Percentiles rank a stretch among this genome's conserved stretches.
Evolutionary conservation across 1,140 invertebrate genomes (phyloP).

Genomic region (Meloidogyne floridensis): DNA sequence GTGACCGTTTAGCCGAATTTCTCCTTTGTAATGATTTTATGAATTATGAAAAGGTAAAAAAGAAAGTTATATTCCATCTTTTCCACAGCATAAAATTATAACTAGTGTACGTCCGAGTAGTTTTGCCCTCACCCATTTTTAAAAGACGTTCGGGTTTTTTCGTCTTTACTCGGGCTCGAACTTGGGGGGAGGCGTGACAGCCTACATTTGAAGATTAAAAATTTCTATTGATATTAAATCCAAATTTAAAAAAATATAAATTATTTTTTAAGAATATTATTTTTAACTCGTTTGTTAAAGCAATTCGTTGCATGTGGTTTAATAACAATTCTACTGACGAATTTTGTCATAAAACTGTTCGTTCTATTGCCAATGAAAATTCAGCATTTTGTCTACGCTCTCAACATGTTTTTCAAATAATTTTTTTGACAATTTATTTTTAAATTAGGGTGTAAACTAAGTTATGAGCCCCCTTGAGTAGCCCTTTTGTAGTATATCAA

Average conservation of each 20-base stretch:
- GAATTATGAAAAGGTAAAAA: constrained; percentile 60
- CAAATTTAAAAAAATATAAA: no score
- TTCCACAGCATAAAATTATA: no score
- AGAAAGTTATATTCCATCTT: not conserved
- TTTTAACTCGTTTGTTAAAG: constrained; percentile 70
- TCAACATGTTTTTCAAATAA: constrained; percentile 72
- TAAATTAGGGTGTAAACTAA: no score
- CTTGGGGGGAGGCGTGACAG: no score
- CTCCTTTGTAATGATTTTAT: constrained; percentile 86
- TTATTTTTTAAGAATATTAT: constrained; percentile 67
- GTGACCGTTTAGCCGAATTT: constrained; percentile 87
- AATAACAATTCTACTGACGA: constrained; percentile 86
- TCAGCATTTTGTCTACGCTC: constrained; percentile 82
- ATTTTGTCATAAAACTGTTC: constrained; percentile 77
- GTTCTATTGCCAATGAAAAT: constrained; percentile 83
- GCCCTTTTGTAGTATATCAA: no score
- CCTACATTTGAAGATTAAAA: no score
- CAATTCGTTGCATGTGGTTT: constrained; percentile 89
- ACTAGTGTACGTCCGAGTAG: no score
- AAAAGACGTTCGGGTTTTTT: no score
- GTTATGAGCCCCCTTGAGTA: no score
- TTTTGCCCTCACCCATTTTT: no score
- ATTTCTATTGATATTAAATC: no score
- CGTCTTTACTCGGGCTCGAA: no score
- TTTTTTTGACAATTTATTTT: not conserved